Evolutionary conservation across 92 coral and sea anemone genomes (phyloP).

Genomic region (Epizoanthus stellaris): DNA sequence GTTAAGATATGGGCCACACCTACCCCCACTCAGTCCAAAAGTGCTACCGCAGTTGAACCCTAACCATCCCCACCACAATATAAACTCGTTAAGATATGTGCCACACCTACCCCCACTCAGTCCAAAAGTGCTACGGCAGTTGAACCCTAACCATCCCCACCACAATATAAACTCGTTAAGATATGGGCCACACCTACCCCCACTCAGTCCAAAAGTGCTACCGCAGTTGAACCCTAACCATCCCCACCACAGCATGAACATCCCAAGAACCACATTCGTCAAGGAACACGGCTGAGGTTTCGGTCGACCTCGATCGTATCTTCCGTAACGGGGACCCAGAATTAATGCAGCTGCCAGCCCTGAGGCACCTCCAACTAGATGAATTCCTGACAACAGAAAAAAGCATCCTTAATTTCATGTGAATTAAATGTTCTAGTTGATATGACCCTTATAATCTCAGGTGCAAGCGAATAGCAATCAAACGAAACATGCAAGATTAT

Average conservation of each 20-base stretch:
- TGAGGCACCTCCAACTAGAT: constrained; percentile 89
- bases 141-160: constrained; percentile 83
- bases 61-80: constrained; percentile 89
- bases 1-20: constrained; percentile 3
- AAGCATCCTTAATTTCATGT: background rate
- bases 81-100: too few relatives aligned
- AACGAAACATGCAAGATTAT: too few relatives aligned
- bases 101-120: constrained; percentile 55
- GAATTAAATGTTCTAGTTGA: too few relatives aligned
- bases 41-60: constrained; percentile 97
- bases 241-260: constrained; percentile 97
- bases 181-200: constrained; percentile 47
- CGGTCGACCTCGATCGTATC: constrained; percentile 46
- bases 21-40: constrained; percentile 89
- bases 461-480: too few relatives aligned
- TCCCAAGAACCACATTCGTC: constrained; percentile 90
- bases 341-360: constrained; percentile 87
- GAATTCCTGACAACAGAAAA: constrained; percentile 51
- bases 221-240: constrained; percentile 98
- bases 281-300: constrained; percentile 61
- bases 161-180: constrained; percentile 21
- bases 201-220: constrained; percentile 93
- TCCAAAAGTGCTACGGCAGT: too few relatives aligned
- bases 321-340: constrained; percentile 84
- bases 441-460: too few relatives aligned